Base-by-base conservation (phyloP, 2,797 vertebrate genomes). In the Neostethus bicornis region DNA sequence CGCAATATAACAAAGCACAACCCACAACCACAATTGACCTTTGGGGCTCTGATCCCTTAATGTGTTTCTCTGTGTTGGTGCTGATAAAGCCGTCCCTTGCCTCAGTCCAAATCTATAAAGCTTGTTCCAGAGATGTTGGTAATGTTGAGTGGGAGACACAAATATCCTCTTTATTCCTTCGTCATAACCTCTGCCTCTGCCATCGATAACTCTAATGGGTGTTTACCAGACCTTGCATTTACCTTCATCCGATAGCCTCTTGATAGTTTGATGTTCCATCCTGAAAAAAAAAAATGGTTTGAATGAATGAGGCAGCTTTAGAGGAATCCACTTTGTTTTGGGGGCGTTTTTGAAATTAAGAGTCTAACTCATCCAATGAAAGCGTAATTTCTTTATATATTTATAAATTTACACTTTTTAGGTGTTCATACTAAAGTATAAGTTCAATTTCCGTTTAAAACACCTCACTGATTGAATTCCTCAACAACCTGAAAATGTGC, bases 1-100 rank as follows among this genome's bases (percentile, higher is more conserved):
- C 42, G 70, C 67, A 65, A 47, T 38, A 55, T 74, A 80, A 80
- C 66, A 79, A 83, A 81, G 66, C 51, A 56, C 66, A 64, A 87
- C 90, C 85, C 45, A 69, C 55, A 81, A 88, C 85, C 74, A 75
- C 71, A 65, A 70, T 79, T 91, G 89, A 92, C 88, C 88, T 91
- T 91, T 89, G 79, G 76, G 79, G 71, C 83, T 83, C 58, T 73
- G 76, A 81, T 84, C 83, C 84, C 79, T 82, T 85, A 84, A 87
- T 90, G 87, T 84, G 81, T 87, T 82, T 78, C 74, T 73, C 78
- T 80, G 79, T 82, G 83, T 79, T 81, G 73, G 26, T 70, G 73
- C 84, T 86, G 84, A 87, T 90, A 87, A 89, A 89, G 81, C 75
- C 66, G 75, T 69, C 60, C 67, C 63, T 75, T 48, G 68, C 73